Conservation (phyloP, 2,113 vertebrate species). For the Amblyopsis rosae region DNA sequence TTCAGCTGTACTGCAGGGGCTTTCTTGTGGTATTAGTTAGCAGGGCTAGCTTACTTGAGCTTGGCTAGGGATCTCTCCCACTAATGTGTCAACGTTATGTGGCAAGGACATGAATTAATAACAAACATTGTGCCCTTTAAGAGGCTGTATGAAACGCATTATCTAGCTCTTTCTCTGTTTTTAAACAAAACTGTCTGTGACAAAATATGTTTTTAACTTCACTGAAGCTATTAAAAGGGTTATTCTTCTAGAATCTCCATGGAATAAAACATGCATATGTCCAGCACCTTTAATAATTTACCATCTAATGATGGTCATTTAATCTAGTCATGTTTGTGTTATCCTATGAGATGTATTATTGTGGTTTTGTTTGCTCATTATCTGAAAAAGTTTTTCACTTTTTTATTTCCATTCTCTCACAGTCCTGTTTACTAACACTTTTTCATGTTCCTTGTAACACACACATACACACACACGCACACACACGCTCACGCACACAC, state of each 20-base stretch:
- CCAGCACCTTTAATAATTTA: too few species aligned
- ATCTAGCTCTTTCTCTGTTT: too few species aligned
- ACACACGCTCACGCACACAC: too few species aligned
- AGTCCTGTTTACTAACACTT: too few species aligned
- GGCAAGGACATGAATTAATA: slow-evolving; percentile 32
- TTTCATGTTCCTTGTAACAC: background rate
- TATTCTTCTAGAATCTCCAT: too few species aligned
- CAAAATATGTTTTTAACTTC: too few species aligned
- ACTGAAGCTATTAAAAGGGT: too few species aligned
- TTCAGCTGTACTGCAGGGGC: slow-evolving; percentile 38
- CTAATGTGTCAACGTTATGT: slow-evolving; percentile 46
- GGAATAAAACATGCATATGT: too few species aligned
- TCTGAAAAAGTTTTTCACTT: background rate
- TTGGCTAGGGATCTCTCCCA: slow-evolving; percentile 51
- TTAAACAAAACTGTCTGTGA: too few species aligned
- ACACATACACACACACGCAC: slow-evolving; percentile 9
- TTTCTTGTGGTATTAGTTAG: slow-evolving; percentile 66
- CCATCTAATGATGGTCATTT: too few species aligned
- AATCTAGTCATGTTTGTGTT: too few species aligned
- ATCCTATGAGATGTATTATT: too few species aligned
- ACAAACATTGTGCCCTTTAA: slow-evolving; percentile 38
- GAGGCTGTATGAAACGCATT: background rate
- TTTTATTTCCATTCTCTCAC: background rate
- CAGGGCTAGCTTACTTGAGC: slow-evolving; percentile 43
- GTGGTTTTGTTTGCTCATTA: background rate